phyloP scores from a whole-genome alignment of 2,797 vertebrate genomes.

The Enteromius argenteus region DNA sequence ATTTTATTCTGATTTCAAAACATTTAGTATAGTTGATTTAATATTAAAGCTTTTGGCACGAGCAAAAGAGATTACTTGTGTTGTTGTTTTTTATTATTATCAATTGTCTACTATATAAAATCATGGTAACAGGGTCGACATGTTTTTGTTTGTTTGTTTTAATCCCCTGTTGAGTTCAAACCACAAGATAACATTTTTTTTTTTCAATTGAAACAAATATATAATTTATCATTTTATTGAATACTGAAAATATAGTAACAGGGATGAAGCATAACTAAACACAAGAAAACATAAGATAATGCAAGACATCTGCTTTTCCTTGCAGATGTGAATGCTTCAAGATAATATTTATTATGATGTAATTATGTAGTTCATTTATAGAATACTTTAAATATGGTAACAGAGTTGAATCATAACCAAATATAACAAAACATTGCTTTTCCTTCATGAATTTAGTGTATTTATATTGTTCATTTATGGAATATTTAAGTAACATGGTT shows the following conservation, averaged over 20 bases:
- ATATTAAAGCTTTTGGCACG: neutral
- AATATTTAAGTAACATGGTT: neutral
- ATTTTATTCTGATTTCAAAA: neutral
- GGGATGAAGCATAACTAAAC: neutral
- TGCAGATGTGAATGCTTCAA: neutral
- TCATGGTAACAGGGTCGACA: neutral
- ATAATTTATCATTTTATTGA: neutral
- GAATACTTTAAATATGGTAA: neutral
- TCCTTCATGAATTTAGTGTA: neutral
- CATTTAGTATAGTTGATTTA: neutral
- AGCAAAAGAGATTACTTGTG: neutral
- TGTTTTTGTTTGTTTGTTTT: neutral
- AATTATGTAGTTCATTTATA: neutral
- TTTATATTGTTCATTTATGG: neutral
- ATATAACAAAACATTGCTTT: neutral
- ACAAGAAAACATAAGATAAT: neutral
- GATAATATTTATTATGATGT: neutral
- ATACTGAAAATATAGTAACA: neutral
- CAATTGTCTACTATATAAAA: neutral
- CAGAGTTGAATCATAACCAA: neutral
- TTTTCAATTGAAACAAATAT: neutral
- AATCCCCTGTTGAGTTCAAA: neutral
- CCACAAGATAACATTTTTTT: neutral
- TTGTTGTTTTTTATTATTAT: no score
- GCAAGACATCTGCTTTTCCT: neutral